Base-by-base conservation (phyloP, 2,113 vertebrate genomes). In the Eudyptes chrysolophus region DNA sequence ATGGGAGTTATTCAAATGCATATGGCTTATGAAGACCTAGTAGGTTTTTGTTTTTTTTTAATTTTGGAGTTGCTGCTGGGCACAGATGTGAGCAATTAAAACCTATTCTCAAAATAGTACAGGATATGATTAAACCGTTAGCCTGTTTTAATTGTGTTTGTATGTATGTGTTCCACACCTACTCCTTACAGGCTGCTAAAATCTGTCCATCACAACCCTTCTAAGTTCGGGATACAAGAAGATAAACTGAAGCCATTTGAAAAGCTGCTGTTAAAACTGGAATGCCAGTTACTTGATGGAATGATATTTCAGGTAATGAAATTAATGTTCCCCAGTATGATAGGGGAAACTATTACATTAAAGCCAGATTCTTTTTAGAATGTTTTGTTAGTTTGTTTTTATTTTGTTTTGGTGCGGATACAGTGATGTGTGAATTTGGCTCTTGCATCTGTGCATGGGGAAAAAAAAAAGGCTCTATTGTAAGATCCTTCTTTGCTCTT, bases 161-260 rank as follows among this genome's bases (percentile, higher is more conserved):
- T 66, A 34, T 60, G 13, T 85, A 5, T 34, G 8, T 77, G 34
- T 78, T 81, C 14, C 10, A 32, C 3, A 4, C 9, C 13, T 76
- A 0, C 6, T 65, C 19, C 54, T 61, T 87, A 24, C 68, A 99
- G 99, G 98, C 98, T 99, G 90, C 97, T 99, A 87, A 99, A 99
- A 97, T 99, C 99, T 66, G 99, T 99, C 24, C 99, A 99, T 97
- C 99, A 99, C 91, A 99, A 99, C 97, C 99, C 99, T 83, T 99
- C 98, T 12, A 99, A 99, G 76, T 99, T 99, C 98, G 99, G 99
- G 49, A 99, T 99, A 95, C 98, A 99, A 40, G 99, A 99, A 96
- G 99, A 99, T 96, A 99, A 99, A 92, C 96, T 99, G 89, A 99
- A 99, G 95, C 99, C 99, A 7, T 99, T 99, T 95, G 99, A 99